Evolutionary conservation across 23 tunicate species (phyloP), one percentile per base, ranked within the genome.

Genomic region (Trididemnum nubilum): DNA sequence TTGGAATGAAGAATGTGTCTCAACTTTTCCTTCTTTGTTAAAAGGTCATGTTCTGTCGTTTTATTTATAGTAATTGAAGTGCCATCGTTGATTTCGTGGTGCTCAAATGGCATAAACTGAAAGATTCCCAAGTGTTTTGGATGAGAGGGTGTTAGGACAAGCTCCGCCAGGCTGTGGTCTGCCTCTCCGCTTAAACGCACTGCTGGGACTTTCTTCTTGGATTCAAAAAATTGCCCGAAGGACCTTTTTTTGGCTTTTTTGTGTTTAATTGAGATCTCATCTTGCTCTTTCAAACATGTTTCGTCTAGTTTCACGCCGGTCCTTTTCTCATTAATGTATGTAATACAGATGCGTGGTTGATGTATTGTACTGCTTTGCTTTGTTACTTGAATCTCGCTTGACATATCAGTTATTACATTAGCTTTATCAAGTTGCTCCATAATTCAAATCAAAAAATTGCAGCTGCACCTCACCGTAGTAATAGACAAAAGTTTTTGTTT

Each of bases 1-100:
- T 73, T 73, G 12, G 78, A 73, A 39, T 73, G 78, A 22, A 73
- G 78, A 21, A 73, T 73, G 31, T 73, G 78, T 26, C 58, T 38
- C 30, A 73, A 27, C 58, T 73, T 73, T 39, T 73, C 78, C 32
- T 73, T 73, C 9, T 25, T 38, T 3, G 78, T 73, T 2, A 73
- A 30, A 3, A 27, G 30, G 2, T 3, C 58, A 37, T 33, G 39
- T 9, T 69, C 39, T n/a, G n/a, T n/a, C 5, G 7, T 23, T 12
- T 67, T 15, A 4, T 73, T 58, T 2, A 2, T 19, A 9, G 78
- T 15, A 18, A 38, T 21, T 9, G 57, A n/a, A 12, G 25, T 22
- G 29, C 19, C 5, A 26, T 73, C 78, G 18, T 73, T 30, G 30
- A n/a, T 39, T 21, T 39, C 33, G 9, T 73, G 32, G 39, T 73